Evolutionary conservation across 1,140 invertebrate genomes (phyloP).

Genomic region (Stegodyphus dumicola): DNA sequence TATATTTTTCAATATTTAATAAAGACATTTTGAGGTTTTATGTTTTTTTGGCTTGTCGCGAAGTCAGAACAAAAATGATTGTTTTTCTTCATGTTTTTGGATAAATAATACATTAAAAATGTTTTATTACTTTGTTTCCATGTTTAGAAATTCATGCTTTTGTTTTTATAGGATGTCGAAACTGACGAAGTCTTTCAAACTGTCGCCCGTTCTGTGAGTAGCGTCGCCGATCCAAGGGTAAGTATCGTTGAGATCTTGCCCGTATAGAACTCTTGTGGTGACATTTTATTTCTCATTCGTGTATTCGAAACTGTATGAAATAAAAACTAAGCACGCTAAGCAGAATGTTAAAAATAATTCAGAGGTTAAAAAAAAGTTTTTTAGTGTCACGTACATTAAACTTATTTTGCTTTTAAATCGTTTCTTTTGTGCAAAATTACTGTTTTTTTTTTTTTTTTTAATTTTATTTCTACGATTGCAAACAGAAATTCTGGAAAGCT

Average conservation of each 20-base stretch:
- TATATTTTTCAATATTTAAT: too few species aligned
- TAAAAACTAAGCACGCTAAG: background rate
- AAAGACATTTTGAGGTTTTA: too few species aligned
- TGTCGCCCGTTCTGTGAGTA: constrained; percentile 18
- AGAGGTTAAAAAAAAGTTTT: background rate
- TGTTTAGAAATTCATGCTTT: background rate
- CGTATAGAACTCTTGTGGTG: background rate
- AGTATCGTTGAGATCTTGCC: background rate
- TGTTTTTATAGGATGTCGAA: constrained; percentile 52
- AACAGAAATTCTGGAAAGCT: too few species aligned
- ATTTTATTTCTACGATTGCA: too few species aligned
- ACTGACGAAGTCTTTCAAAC: constrained; percentile 60
- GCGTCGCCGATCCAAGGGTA: constrained; percentile 18
- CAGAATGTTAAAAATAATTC: background rate
- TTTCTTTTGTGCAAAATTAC: too few species aligned
- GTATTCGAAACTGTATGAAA: background rate
- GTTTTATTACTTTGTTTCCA: too few species aligned
- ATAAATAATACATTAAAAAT: too few species aligned
- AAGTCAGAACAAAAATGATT: too few species aligned
- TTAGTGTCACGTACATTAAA: background rate
- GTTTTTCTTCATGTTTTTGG: too few species aligned
- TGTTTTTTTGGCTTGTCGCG: too few species aligned
- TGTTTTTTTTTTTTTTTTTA: too few species aligned
- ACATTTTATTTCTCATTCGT: background rate
- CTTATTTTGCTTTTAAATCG: too few species aligned